These are phyloP conservation scores for Diogma glabrata DNA, from an alignment of 2,888 invertebrate genomes.

Conservation along the genomic window DNA sequence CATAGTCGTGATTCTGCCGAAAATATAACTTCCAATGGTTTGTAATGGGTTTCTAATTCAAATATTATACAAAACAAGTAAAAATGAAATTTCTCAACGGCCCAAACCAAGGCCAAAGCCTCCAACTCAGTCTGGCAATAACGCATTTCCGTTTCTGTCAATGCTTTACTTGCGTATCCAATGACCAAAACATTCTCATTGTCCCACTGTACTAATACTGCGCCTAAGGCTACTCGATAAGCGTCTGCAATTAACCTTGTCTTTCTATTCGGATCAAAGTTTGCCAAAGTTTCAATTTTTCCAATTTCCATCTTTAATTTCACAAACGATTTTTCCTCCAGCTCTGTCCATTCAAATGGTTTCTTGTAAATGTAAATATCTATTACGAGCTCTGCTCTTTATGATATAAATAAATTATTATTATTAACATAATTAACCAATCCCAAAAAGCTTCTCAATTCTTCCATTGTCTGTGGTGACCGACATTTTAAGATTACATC, in stretches of 20 bases:
- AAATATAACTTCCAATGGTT: background rate
- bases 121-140: background rate
- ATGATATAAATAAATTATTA: background rate
- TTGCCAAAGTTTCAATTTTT: too few relatives aligned
- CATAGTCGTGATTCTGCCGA: background rate
- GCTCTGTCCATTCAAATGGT: background rate
- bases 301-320: too few relatives aligned
- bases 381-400: background rate
- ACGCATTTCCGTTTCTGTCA: background rate
- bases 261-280: background rate
- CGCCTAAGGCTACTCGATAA: background rate
- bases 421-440: background rate
- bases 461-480: background rate
- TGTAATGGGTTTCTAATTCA: background rate
- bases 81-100: background rate
- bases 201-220: background rate
- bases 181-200: background rate
- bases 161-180: background rate
- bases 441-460: background rate
- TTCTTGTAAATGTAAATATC: background rate
- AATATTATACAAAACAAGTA: background rate
- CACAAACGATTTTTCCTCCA: background rate
- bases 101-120: background rate
- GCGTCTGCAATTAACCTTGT: background rate
- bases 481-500: too few relatives aligned